These are phyloP conservation scores for Nycticebus coucang DNA, from an alignment of 2,113 vertebrate genomes.

Conservation along the genomic window DNA sequence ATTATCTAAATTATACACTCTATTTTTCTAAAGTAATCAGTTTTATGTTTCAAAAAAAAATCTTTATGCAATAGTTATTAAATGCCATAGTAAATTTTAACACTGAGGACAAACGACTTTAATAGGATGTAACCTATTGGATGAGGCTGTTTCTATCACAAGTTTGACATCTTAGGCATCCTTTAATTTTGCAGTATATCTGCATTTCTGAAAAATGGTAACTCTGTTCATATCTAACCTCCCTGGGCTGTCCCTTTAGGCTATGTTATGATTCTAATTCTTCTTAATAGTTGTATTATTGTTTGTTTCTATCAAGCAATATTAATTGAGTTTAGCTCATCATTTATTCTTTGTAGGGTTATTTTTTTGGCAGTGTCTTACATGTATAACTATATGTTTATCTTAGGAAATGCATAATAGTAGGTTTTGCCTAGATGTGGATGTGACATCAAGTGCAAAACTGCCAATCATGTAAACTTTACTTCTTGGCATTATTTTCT, in stretches of 20 bases:
- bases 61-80: background rate
- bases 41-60: background rate
- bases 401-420: background rate
- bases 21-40: background rate
- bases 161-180: background rate
- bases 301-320: background rate
- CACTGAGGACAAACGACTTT: background rate
- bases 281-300: slow-evolving; percentile 30
- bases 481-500: background rate
- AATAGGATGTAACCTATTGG: background rate
- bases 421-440: slow-evolving; percentile 7
- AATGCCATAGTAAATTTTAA: background rate
- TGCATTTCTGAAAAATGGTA: slow-evolving; percentile 1
- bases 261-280: slow-evolving; percentile 35
- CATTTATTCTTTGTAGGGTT: background rate
- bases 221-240: background rate
- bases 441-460: background rate
- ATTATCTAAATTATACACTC: background rate
- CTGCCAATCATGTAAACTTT: background rate
- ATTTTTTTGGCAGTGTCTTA: background rate
- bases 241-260: background rate
- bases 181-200: background rate
- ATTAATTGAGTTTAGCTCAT: slow-evolving; percentile 25
- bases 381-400: background rate
- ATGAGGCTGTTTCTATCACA: background rate